Conservation (phyloP, 2,113 vertebrate species). For the Pungitius pungitius region DNA sequence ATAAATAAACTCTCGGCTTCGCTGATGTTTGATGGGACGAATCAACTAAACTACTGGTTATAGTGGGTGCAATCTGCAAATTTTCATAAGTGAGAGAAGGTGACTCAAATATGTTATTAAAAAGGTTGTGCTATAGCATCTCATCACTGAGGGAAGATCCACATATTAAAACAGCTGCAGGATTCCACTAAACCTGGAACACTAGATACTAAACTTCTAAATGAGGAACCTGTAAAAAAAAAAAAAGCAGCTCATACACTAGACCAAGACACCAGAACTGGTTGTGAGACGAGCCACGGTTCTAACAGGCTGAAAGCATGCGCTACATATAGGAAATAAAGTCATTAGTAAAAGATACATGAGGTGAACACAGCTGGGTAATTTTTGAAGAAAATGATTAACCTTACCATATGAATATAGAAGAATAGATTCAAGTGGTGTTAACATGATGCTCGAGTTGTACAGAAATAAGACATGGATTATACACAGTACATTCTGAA, state of each 20-base stretch:
- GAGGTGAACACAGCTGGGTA: neutral
- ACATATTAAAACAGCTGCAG: slow-evolving; percentile 18
- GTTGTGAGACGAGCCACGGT: neutral
- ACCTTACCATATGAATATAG: neutral
- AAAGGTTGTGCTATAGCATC: slow-evolving; percentile 15
- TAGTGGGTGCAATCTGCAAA: neutral
- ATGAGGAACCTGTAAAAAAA: neutral
- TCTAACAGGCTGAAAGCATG: neutral
- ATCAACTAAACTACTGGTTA: slow-evolving; percentile 21
- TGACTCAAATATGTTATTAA: neutral
- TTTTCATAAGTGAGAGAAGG: slow-evolving; percentile 7
- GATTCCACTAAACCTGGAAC: neutral
- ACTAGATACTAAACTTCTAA: neutral
- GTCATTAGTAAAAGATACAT: neutral
- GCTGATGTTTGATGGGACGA: slow-evolving; percentile 3
- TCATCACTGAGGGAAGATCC: slow-evolving; percentile 1
- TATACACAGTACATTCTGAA: neutral
- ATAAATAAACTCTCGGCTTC: slow-evolving; percentile 42
- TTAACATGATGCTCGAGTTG: neutral
- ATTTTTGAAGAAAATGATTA: neutral
- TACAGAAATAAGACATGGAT: neutral
- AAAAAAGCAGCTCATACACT: neutral
- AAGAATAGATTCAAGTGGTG: neutral
- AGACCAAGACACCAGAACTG: neutral
- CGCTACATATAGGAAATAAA: neutral